These are phyloP conservation scores for Gallinago paraguaiae DNA, from an alignment of 2,113 vertebrate genomes.

Conservation along the genomic window DNA sequence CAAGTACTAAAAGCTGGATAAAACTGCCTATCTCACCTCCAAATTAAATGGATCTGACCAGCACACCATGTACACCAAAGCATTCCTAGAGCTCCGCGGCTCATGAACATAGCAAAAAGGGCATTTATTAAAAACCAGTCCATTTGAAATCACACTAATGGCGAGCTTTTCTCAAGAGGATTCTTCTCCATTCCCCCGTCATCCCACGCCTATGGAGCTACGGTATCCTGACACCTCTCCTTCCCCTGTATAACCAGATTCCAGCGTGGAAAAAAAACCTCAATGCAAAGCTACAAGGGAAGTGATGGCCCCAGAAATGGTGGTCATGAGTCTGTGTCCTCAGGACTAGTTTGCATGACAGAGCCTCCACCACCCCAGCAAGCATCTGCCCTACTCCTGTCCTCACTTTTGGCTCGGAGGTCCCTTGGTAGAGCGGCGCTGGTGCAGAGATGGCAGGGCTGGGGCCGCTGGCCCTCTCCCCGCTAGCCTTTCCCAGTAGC, in stretches of 20 bases:
- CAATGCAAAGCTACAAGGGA: not conserved
- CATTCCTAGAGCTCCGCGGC: not conserved
- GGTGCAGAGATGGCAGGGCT: not conserved
- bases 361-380: fast-evolving
- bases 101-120: not conserved
- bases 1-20: slow-evolving; percentile 56
- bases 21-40: slow-evolving; percentile 52
- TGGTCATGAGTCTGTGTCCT: not conserved
- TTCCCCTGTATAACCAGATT: not conserved
- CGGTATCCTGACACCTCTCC: not conserved
- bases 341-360: not conserved
- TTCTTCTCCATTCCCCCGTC: not conserved
- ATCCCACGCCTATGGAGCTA: not conserved
- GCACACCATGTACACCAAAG: slow-evolving; percentile 5
- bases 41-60: slow-evolving; percentile 60
- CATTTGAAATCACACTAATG: not conserved
- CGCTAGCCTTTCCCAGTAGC: fast-evolving
- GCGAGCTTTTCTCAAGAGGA: not conserved
- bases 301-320: fast-evolving
- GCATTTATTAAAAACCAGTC: not conserved
- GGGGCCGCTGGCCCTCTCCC: fast-evolving
- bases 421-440: fast-evolving
- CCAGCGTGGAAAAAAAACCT: not conserved
- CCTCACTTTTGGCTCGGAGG: fast-evolving
- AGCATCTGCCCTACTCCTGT: not conserved